Conservation (phyloP, 2,113 vertebrate species). For the Motacilla alba region DNA sequence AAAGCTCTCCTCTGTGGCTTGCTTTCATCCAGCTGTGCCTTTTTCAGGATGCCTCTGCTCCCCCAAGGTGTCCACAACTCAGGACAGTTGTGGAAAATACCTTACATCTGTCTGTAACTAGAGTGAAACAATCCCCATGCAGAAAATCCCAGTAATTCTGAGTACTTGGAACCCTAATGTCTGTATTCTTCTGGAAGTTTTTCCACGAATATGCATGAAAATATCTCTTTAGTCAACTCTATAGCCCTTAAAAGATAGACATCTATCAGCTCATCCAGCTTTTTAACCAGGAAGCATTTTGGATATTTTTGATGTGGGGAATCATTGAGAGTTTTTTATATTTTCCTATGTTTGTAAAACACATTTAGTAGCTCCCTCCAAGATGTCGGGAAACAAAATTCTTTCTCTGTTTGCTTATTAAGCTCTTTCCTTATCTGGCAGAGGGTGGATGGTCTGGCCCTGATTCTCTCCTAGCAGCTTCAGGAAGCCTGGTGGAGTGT, state of each 20-base stretch:
- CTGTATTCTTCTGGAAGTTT: not conserved
- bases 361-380: not conserved
- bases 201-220: not conserved
- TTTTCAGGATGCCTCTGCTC: not conserved
- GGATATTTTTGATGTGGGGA: not conserved
- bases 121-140: not conserved
- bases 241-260: not conserved
- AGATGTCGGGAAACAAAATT: not conserved
- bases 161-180: not conserved
- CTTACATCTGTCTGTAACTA: not conserved
- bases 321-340: not conserved
- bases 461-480: not conserved
- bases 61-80: not conserved
- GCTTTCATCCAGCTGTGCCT: not conserved
- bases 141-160: not conserved
- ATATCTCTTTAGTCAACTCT: not conserved
- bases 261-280: not conserved
- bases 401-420: not conserved
- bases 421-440: not conserved
- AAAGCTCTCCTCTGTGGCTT: not conserved
- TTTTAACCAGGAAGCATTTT: not conserved
- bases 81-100: not conserved
- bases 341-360: not conserved
- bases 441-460: not conserved
- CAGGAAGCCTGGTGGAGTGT: not conserved